Evolutionary conservation across 2,797 vertebrate species (phyloP).

Genomic region (Aulostomus chinensis): DNA sequence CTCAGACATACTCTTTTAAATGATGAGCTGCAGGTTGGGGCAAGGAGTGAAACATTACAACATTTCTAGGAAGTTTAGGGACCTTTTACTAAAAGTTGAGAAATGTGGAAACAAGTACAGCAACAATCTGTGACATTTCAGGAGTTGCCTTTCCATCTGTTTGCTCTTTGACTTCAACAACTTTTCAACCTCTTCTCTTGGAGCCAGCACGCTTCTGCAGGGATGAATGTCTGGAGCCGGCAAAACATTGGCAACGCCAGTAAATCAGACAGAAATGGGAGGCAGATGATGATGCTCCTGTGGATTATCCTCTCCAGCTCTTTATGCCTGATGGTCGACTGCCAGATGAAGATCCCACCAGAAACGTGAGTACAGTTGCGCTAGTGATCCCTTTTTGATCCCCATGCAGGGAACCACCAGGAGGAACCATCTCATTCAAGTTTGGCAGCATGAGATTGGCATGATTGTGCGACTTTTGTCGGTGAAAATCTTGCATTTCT

Average conservation of each 20-base stretch:
- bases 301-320: constrained; percentile 80
- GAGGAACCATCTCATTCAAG: background rate
- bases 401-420: background rate
- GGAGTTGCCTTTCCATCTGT: too few relatives aligned
- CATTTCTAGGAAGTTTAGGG: too few relatives aligned
- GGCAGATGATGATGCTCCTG: constrained; percentile 55
- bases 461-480: too few relatives aligned
- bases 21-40: too few relatives aligned
- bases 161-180: background rate
- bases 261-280: constrained; percentile 51
- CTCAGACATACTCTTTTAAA: too few relatives aligned
- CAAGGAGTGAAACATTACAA: too few relatives aligned
- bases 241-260: constrained; percentile 38
- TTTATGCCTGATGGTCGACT: constrained; percentile 64
- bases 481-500: too few relatives aligned
- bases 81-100: too few relatives aligned
- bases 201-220: constrained; percentile 46
- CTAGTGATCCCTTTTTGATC: background rate
- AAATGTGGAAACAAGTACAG: too few relatives aligned
- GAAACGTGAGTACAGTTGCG: constrained; percentile 85
- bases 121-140: too few relatives aligned
- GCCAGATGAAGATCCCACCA: constrained; percentile 88
- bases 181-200: constrained; percentile 21
- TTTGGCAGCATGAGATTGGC: background rate
- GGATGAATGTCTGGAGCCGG: constrained; percentile 51